Evolutionary conservation across 2,113 vertebrate genomes (phyloP).

Genomic region (Sprattus sprattus): DNA sequence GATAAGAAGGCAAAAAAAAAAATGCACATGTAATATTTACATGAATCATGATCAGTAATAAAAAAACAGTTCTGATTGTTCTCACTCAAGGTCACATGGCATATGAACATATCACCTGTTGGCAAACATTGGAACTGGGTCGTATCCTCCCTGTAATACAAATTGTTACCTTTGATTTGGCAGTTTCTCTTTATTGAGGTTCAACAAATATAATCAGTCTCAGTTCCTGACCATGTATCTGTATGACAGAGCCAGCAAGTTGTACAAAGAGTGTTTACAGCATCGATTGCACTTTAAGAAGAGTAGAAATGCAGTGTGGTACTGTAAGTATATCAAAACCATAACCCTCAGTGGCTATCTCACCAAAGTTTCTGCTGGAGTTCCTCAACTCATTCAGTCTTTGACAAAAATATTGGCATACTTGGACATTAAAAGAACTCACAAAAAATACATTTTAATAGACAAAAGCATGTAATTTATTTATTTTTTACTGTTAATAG

Average conservation of each 20-base stretch:
- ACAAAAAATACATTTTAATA: neutral
- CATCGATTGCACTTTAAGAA: slow-evolving; percentile 69
- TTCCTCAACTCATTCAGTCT: neutral
- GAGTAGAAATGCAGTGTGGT: slow-evolving; percentile 51
- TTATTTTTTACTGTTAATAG: no score
- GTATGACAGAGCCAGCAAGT: slow-evolving; percentile 34
- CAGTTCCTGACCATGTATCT: neutral
- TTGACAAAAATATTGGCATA: neutral
- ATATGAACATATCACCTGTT: neutral
- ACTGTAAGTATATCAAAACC: slow-evolving; percentile 42
- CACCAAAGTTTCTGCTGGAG: slow-evolving; percentile 63
- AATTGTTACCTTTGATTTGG: neutral
- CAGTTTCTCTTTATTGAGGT: neutral
- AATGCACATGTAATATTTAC: neutral
- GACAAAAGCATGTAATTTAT: no score
- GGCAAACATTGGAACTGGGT: neutral
- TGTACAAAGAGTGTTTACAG: slow-evolving; percentile 57
- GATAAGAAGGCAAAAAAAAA: neutral
- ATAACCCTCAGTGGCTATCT: slow-evolving; percentile 49
- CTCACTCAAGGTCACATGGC: neutral
- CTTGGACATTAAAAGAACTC: neutral
- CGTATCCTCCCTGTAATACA: neutral
- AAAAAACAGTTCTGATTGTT: neutral
- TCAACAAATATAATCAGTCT: slow-evolving; percentile 21
- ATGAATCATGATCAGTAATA: neutral